Base-by-base conservation (phyloP, 2,113 vertebrate species). In the Sylvicapra grimmia region DNA sequence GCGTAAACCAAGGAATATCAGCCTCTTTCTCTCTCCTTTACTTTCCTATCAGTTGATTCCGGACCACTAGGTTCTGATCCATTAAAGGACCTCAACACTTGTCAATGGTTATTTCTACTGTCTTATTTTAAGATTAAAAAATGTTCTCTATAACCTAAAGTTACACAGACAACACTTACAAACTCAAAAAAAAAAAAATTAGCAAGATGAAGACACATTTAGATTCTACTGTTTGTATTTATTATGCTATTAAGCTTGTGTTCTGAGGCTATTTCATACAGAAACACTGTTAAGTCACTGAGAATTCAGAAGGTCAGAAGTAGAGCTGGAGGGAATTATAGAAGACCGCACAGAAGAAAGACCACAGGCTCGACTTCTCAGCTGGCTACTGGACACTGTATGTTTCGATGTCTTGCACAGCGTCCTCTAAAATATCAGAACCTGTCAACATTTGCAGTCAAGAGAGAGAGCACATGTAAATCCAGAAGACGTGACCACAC, bases 21-120 rank as follows among this genome's bases (percentile, higher is more conserved):
- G 59, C 59, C 12, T 29, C 59, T 29, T 61, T 61, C 27, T 61
- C 27, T 61, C 27, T 61, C 59, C 27, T 61, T 61, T 61, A 31
- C 29, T 61, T 31, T 61, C 27, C 31, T 31, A 61, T 31, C 2
- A 2, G 27, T 61, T 0, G 12, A 31, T 27, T 61, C 29, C 0
- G 5, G 59, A 61, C 29, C 12, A 31, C 12, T 27, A 61, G 5
- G 27, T 3, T 61, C 59, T 2, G 0, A 29, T 14, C 59, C 59
- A 61, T 31, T 61, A 14, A 31, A 61, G 27, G 59, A 61, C 27
- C 59, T 61, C 59, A 61, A 61, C 59, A 31, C 0, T 61, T 61
- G 25, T 31, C 44, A 47, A 16, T 18, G 77, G 44, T 49, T 80
- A 31, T 31, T 80, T 49, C 44, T 49, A 80, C 13, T 49, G 15